Conservation (phyloP, 2,113 vertebrate species). For the Thunnus maccoyii region DNA sequence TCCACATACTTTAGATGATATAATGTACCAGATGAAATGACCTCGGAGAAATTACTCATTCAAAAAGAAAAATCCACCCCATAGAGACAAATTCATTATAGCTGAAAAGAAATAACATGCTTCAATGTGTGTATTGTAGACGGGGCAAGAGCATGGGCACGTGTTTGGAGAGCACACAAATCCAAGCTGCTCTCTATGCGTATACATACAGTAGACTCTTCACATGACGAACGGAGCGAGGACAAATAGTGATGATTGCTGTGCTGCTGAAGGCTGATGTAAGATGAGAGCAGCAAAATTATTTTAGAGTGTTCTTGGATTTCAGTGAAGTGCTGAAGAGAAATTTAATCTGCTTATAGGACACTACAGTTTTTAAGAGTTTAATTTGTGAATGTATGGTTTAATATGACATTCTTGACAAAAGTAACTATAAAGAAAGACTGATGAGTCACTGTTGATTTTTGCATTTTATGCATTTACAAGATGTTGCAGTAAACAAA, state of each 20-base stretch:
- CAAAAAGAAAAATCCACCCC: background rate
- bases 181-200: background rate
- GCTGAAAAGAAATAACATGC: background rate
- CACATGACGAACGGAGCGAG: background rate
- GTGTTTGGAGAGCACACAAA: constrained; percentile 3
- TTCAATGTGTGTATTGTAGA: background rate
- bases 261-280: constrained; percentile 9
- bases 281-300: background rate
- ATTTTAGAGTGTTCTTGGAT: constrained; percentile 7
- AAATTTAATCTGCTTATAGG: background rate
- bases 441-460: no score
- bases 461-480: no score
- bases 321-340: constrained; percentile 3
- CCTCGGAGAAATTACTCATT: background rate
- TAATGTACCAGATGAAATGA: background rate
- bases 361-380: background rate
- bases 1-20: background rate
- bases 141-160: background rate
- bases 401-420: background rate
- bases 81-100: background rate
- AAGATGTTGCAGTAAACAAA: no score
- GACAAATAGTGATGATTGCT: background rate
- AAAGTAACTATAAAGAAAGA: no score
- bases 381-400: background rate
- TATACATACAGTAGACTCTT: background rate